Conservation (phyloP, 1,140 invertebrate species). For the Drosophila repleta region DNA sequence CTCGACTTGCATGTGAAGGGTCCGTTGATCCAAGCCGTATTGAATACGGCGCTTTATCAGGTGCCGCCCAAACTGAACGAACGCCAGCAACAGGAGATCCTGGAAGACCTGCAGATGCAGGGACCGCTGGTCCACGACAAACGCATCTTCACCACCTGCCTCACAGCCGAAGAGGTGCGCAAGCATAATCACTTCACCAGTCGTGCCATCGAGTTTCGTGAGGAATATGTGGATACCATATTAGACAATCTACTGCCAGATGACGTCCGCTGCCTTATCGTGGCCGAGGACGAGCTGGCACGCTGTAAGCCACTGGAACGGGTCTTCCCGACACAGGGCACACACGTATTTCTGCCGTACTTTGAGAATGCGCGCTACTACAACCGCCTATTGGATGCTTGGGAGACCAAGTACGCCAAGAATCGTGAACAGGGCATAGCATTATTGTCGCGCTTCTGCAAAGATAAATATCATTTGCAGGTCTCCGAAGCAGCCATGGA, state of each 20-base stretch:
- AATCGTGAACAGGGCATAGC: slow-evolving; percentile 87
- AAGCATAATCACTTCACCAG: slow-evolving; percentile 87
- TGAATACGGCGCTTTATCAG: slow-evolving; percentile 96
- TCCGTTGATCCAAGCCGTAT: slow-evolving; percentile 93
- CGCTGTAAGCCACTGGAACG: slow-evolving; percentile 89
- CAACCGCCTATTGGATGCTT: slow-evolving; percentile 96
- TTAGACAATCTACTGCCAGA: slow-evolving; percentile 93
- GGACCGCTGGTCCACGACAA: slow-evolving; percentile 87
- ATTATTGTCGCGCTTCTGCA: slow-evolving; percentile 88
- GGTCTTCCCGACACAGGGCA: slow-evolving; percentile 93
- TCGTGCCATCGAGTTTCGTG: slow-evolving; percentile 86
- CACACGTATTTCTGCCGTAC: slow-evolving; percentile 91
- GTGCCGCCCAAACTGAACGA: slow-evolving; percentile 84
- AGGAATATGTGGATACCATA: slow-evolving; percentile 90
- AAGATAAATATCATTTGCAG: slow-evolving; percentile 89
- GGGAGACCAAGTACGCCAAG: slow-evolving; percentile 91
- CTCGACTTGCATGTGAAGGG: slow-evolving; percentile 98
- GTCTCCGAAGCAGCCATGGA: slow-evolving; percentile 85
- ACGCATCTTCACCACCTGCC: slow-evolving; percentile 87
- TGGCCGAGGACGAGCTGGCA: slow-evolving; percentile 96
- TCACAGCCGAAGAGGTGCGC: slow-evolving; percentile 87
- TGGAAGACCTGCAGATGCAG: slow-evolving; percentile 83
- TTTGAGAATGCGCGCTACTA: slow-evolving; percentile 95
- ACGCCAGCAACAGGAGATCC: slow-evolving; percentile 84
- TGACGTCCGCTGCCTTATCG: slow-evolving; percentile 93